phyloP scores from a whole-genome alignment of 35 echinoderm and acorn worm species.

The Chiridota heheva region DNA sequence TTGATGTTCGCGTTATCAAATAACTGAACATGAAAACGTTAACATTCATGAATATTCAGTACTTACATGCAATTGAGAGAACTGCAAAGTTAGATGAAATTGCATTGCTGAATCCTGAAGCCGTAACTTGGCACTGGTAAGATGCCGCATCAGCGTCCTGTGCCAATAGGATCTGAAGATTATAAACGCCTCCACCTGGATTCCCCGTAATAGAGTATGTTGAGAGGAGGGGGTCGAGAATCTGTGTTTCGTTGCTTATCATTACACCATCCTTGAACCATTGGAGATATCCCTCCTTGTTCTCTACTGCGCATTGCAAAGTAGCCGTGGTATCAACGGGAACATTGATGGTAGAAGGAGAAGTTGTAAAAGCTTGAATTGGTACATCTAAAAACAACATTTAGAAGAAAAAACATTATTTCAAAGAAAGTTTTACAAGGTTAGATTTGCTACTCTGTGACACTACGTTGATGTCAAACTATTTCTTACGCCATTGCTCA shows the following conservation, averaged over 20 bases:
- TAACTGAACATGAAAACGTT: no score
- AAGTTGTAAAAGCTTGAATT: constrained; percentile 63
- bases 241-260: constrained; percentile 63
- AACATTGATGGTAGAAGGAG: constrained; percentile 51
- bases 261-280: constrained; percentile 62
- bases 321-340: constrained; percentile 45
- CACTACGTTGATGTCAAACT: no score
- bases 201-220: constrained; percentile 71
- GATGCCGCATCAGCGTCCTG: constrained; percentile 58
- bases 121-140: constrained; percentile 73
- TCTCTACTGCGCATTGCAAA: constrained; percentile 51
- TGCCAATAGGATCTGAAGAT: constrained; percentile 70
- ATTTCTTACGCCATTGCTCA: no score
- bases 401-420: not conserved
- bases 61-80: constrained; percentile 59
- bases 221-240: constrained; percentile 40
- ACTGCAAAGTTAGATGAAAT: constrained; percentile 51
- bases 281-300: constrained; percentile 72
- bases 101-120: constrained; percentile 25
- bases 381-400: constrained; percentile 39
- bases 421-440: not conserved
- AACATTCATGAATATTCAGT: not conserved
- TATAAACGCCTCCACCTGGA: constrained; percentile 55
- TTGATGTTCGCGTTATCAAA: no score
- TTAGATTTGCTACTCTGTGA: no score